These are phyloP conservation scores for Aricia agestis DNA, from an alignment of 1,140 invertebrate genomes.

Conservation along the genomic window DNA sequence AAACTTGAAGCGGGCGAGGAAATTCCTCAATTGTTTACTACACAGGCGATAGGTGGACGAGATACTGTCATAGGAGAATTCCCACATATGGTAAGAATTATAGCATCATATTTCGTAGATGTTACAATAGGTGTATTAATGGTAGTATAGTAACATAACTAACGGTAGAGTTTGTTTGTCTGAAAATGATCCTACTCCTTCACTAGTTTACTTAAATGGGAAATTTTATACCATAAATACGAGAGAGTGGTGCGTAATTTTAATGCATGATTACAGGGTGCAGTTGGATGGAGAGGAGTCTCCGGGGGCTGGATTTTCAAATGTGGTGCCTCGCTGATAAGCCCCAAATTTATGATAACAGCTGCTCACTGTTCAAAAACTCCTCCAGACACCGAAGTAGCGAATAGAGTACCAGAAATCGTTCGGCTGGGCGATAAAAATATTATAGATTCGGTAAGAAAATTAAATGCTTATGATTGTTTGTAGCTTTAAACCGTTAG, in stretches of 20 bases:
- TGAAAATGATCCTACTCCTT: no score
- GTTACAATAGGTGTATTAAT: no score
- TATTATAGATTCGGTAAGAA: slow-evolving; percentile 26
- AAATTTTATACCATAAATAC: no score
- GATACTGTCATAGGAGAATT: slow-evolving; percentile 22
- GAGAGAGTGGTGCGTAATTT: no score
- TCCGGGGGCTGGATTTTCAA: slow-evolving; percentile 27
- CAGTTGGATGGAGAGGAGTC: slow-evolving; percentile 27
- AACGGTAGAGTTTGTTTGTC: no score
- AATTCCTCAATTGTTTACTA: not conserved
- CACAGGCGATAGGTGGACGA: not conserved
- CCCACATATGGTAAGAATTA: slow-evolving; percentile 29
- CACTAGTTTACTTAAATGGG: no score
- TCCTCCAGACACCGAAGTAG: slow-evolving; percentile 17
- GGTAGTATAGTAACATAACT: no score
- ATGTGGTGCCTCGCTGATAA: slow-evolving; percentile 28
- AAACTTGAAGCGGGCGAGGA: not conserved
- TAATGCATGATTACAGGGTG: slow-evolving; percentile 20
- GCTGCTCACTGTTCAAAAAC: slow-evolving; percentile 32
- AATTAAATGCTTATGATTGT: not conserved
- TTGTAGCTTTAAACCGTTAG: not conserved
- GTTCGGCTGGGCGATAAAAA: slow-evolving; percentile 34
- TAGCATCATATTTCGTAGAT: no score
- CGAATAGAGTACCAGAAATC: slow-evolving; percentile 26
- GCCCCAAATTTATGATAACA: slow-evolving; percentile 26